These are phyloP conservation scores for Pseudopodoces humilis DNA, from an alignment of 2,113 vertebrate genomes.

Conservation along the genomic window DNA sequence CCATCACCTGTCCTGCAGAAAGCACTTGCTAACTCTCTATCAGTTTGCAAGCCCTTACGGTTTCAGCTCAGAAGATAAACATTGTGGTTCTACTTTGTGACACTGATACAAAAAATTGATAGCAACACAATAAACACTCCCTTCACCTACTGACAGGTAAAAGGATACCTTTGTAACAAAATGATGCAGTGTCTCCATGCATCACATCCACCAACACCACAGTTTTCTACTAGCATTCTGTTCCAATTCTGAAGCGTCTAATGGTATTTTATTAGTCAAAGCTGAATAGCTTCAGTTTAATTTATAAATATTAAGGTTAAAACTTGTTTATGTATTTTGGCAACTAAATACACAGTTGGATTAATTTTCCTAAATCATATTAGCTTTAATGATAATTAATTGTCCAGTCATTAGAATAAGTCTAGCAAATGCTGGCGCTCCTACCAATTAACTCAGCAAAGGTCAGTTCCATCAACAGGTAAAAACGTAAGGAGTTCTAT, in stretches of 20 bases:
- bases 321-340: not conserved
- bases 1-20: not conserved
- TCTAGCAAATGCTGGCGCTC: not conserved
- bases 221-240: not conserved
- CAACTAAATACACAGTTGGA: not conserved
- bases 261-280: not conserved
- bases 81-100: fast-evolving
- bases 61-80: not conserved
- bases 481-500: not conserved
- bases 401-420: not conserved
- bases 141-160: not conserved
- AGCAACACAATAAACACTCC: not conserved
- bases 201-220: not conserved
- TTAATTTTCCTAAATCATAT: not conserved
- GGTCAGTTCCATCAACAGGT: not conserved
- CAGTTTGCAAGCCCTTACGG: not conserved
- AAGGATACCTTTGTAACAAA: not conserved
- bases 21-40: not conserved
- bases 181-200: not conserved
- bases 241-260: not conserved
- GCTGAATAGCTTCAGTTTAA: not conserved
- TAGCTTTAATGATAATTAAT: not conserved
- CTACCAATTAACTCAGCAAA: not conserved
- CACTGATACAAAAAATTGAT: not conserved
- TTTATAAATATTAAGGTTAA: not conserved